Percentiles rank a stretch among this genome's conserved stretches.
Evolutionary conservation across 2,113 vertebrate genomes (phyloP).

Genomic region (Nannobrachium achirus): DNA sequence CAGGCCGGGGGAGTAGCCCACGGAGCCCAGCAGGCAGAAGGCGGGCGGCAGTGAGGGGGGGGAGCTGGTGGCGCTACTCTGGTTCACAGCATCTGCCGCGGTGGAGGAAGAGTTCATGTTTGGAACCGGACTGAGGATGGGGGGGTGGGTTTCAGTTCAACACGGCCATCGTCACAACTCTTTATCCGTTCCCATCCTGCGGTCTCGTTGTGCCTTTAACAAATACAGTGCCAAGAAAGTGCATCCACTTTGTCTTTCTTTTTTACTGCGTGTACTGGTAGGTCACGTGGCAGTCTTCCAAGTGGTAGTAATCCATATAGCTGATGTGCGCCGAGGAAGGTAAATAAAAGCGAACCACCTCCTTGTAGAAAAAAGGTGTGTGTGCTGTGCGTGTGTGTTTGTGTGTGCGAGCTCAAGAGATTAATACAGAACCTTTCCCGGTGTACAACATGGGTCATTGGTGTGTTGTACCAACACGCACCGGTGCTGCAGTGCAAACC

Average conservation of each 20-base stretch:
- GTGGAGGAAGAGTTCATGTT: conserved; percentile 88
- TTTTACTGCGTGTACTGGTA: conserved; percentile 8
- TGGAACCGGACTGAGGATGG: conserved; percentile 52
- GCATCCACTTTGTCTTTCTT: not conserved
- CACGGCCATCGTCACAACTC: conserved; percentile 20
- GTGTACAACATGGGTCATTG: conserved; percentile 12
- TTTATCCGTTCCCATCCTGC: not conserved
- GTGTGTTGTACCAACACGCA: too few relatives aligned
- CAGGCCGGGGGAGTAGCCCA: conserved; percentile 83
- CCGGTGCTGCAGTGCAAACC: conserved; percentile 44
- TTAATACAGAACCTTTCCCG: conserved; percentile 12
- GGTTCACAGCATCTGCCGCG: conserved; percentile 78
- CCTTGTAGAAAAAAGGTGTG: too few relatives aligned
- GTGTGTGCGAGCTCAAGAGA: conserved; percentile 9
- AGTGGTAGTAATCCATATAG: conserved; percentile 33
- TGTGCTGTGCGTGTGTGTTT: too few relatives aligned
- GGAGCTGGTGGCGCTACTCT: conserved; percentile 67
- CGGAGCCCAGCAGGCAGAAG: conserved; percentile 87
- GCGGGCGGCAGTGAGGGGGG: conserved; percentile 30
- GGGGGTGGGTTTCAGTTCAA: conserved; percentile 47
- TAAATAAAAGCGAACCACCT: too few relatives aligned
- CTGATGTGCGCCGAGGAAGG: not conserved
- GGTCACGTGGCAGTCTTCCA: conserved; percentile 7
- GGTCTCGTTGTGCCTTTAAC: conserved; percentile 11
- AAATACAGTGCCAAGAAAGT: too few relatives aligned